A percentile compares a stretch with the other conserved stretches of the same genome.
These are phyloP conservation scores for Hesperia comma DNA, from an alignment of 2,888 invertebrate species.

Conservation along the genomic window DNA sequence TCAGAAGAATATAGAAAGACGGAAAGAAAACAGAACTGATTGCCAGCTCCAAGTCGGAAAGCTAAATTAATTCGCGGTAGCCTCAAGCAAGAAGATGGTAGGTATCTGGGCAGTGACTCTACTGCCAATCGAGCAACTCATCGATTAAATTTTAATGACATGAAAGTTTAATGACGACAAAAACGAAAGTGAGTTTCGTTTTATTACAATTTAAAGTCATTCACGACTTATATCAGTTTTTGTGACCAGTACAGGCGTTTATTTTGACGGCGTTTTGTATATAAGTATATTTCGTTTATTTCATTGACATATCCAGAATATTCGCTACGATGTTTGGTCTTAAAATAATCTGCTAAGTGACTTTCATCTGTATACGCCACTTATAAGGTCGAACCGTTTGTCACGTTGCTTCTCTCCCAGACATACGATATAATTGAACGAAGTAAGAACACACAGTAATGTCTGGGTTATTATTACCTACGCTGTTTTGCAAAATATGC, in stretches of 20 bases:
- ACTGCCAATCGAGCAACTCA: too few species aligned
- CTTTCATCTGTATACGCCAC: slow-evolving; percentile 23
- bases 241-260: background rate
- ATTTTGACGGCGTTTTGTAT: background rate
- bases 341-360: slow-evolving; percentile 19
- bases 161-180: slow-evolving; percentile 4
- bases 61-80: too few species aligned
- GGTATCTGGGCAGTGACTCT: too few species aligned
- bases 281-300: background rate
- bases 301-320: slow-evolving; percentile 12
- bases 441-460: slow-evolving; percentile 53
- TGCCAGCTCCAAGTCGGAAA: too few species aligned
- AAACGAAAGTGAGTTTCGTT: slow-evolving; percentile 6
- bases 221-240: background rate
- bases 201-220: background rate
- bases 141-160: background rate
- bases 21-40: too few species aligned
- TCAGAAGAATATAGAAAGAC: too few species aligned
- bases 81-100: too few species aligned
- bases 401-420: slow-evolving; percentile 33
- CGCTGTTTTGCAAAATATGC: slow-evolving; percentile 73
- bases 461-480: slow-evolving; percentile 73
- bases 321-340: slow-evolving; percentile 13
- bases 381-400: slow-evolving; percentile 19
- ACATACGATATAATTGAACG: slow-evolving; percentile 33